Percentiles rank a stretch among this genome's conserved stretches.
Evolutionary conservation across 2,888 invertebrate genomes (phyloP).

Genomic region (Coenonympha arcania): DNA sequence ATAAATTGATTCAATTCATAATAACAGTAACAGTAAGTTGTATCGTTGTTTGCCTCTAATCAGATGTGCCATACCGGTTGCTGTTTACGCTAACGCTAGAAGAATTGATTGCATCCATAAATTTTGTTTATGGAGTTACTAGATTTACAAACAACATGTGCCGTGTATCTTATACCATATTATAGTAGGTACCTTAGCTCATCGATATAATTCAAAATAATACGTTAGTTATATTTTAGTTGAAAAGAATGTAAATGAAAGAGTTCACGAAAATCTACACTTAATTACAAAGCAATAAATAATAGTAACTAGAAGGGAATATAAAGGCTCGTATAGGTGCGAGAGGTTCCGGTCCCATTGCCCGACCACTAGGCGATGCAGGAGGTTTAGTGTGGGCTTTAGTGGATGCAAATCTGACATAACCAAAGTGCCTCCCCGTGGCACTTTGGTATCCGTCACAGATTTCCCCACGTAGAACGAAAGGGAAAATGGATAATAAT

Average conservation of each 20-base stretch:
- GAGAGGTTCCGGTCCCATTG: too few relatives aligned
- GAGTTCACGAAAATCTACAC: too few relatives aligned
- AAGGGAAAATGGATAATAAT: too few relatives aligned
- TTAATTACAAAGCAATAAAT: too few relatives aligned
- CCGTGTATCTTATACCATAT: background rate
- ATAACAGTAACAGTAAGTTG: background rate
- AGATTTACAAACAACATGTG: constrained; percentile 30
- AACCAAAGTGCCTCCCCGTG: too few relatives aligned
- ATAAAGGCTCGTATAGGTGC: too few relatives aligned
- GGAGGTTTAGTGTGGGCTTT: too few relatives aligned
- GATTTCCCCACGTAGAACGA: too few relatives aligned
- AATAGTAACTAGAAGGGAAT: too few relatives aligned
- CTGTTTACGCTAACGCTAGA: constrained; percentile 28
- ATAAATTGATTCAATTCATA: background rate
- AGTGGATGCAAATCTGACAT: too few relatives aligned
- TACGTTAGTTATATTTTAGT: background rate
- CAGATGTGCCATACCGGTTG: constrained; percentile 10
- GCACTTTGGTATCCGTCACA: too few relatives aligned
- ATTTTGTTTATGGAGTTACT: constrained; percentile 35
- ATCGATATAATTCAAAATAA: background rate
- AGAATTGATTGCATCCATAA: constrained; percentile 33
- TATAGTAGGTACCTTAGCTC: background rate
- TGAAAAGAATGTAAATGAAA: background rate
- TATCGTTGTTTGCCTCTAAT: constrained; percentile 18
- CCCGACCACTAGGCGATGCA: too few relatives aligned